Base-by-base conservation (phyloP, 1,140 invertebrate species). In the Venustaconcha ellipsiformis region DNA sequence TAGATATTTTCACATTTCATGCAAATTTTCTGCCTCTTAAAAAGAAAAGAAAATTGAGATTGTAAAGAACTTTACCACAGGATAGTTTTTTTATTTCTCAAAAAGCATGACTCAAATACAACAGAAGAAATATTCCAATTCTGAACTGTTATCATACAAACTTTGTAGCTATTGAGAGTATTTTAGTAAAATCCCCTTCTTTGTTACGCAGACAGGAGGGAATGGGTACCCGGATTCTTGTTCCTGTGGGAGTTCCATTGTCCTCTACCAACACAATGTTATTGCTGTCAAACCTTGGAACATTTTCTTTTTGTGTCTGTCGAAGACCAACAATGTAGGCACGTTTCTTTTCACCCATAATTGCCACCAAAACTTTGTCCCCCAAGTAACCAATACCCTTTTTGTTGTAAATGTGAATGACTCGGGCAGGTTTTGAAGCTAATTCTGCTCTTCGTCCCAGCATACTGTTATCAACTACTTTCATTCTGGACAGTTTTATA, bases 261-360 rank as follows among this genome's bases (percentile, higher is more conserved):
- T 99, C 97, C 87, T 99, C 97, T 68, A 99, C 95, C 0, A 99
- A 89, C 1, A 99, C 97, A 74, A 99, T 88, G 90, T 99, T 99
- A 87, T 99, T 99, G 80, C 94, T 96, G 88, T 99, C 98, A 90
- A 96, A 98, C 85, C 94, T 95, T 0, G 98, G 97, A 57, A 97
- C 92, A 89, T 96, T 95, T 8, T 94, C 88, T 74, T 93, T 92
- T 87, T 98, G 96, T 72, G 93, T 93, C 86, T 96, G 94, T 62
- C 84, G 82, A 87, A 96, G 96, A 1, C 98, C 98, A 37, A 99
- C 97, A 66, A 99, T 91, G 76, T 98, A 95, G 4, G 94, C 98
- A 89, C 97, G 97, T 87, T 97, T 97, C 92, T 97, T 99, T 88
- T 99, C 94, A 48, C 98, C 98, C 89, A 95, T 96, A 80, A 99